These are phyloP conservation scores for Rapana venosa DNA, from an alignment of 2,888 invertebrate species.

Conservation along the genomic window DNA sequence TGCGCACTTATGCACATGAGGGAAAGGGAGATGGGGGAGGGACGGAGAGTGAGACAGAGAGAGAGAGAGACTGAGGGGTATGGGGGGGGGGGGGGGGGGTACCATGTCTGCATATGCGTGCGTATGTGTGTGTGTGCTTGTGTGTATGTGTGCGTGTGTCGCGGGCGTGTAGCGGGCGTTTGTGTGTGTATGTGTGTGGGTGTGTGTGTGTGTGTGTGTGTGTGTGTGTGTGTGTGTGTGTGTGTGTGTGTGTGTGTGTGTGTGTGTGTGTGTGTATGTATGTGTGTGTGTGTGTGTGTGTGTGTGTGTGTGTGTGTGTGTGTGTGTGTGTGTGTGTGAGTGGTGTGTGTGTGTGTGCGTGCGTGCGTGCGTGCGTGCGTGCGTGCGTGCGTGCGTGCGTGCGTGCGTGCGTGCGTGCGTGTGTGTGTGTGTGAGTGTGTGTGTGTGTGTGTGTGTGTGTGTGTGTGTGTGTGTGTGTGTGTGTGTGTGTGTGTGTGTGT, in stretches of 20 bases:
- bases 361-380: neutral
- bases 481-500: neutral
- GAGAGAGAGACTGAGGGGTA: neutral
- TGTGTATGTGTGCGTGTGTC: too few species aligned
- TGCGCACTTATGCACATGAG: neutral
- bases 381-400: neutral
- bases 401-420: neutral
- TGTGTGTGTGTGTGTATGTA: neutral
- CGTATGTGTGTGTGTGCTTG: too few species aligned
- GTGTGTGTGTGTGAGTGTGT: neutral
- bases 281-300: neutral
- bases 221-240: constrained; percentile 16
- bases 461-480: neutral
- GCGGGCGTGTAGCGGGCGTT: too few species aligned
- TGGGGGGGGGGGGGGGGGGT: neutral
- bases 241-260: neutral
- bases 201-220: neutral
- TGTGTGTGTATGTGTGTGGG: neutral
- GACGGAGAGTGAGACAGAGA: neutral
- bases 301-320: neutral
- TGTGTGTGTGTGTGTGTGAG: neutral
- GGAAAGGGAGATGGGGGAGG: neutral
- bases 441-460: neutral
- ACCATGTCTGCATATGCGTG: too few species aligned
- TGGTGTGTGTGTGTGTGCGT: neutral